These are phyloP conservation scores for Brachionus rubens DNA, from an alignment of 1,140 invertebrate genomes.

Conservation along the genomic window DNA sequence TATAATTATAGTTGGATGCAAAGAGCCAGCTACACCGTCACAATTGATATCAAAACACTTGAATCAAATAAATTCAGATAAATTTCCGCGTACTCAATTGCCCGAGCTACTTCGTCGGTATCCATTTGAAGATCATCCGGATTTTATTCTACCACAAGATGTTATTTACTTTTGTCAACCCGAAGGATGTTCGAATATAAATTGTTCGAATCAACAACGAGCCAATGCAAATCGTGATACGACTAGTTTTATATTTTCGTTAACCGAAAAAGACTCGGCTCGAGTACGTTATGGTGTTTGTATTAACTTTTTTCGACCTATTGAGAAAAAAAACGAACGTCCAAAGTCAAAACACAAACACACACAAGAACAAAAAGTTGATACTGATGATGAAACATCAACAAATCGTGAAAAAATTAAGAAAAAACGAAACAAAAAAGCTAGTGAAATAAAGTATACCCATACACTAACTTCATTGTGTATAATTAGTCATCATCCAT, in stretches of 20 bases:
- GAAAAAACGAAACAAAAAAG: slow-evolving; percentile 48
- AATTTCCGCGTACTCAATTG: slow-evolving; percentile 54
- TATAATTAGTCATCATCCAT: slow-evolving; percentile 96
- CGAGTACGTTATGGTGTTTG: slow-evolving; percentile 77
- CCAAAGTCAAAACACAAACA: background rate
- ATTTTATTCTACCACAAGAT: slow-evolving; percentile 91
- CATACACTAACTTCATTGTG: slow-evolving; percentile 91
- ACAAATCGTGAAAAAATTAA: background rate
- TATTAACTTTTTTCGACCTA: slow-evolving; percentile 82
- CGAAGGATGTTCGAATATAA: slow-evolving; percentile 88
- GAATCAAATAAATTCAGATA: slow-evolving; percentile 10
- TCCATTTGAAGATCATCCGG: slow-evolving; percentile 87
- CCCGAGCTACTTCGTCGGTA: slow-evolving; percentile 71
- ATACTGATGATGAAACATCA: slow-evolving; percentile 8
- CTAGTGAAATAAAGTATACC: slow-evolving; percentile 50
- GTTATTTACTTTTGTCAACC: slow-evolving; percentile 99
- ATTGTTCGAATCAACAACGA: slow-evolving; percentile 62
- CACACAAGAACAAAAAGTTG: background rate
- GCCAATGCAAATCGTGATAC: slow-evolving; percentile 75
- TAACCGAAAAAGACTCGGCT: slow-evolving; percentile 98
- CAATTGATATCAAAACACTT: slow-evolving; percentile 28
- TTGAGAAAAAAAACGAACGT: slow-evolving; percentile 56
- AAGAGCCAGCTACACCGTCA: slow-evolving; percentile 63
- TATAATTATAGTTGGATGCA: slow-evolving; percentile 86
- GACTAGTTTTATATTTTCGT: slow-evolving; percentile 93